Evolutionary conservation across 1,140 invertebrate species (phyloP), one percentile per base, ranked within the genome.

Genomic region (Pollicipes pollicipes): DNA sequence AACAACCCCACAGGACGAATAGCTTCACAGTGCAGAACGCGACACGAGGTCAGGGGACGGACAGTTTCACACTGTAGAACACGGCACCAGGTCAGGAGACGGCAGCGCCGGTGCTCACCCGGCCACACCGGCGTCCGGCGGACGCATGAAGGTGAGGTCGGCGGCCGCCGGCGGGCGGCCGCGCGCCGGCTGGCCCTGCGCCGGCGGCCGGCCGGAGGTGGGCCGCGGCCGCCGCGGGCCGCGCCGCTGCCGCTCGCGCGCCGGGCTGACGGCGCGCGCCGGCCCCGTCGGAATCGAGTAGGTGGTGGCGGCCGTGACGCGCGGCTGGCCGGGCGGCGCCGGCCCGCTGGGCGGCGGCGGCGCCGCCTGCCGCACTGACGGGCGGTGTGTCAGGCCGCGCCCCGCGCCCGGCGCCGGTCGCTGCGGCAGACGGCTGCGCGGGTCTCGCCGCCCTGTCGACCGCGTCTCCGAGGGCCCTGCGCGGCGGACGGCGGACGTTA

Each of bases 281-380:
- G 35, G 26, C 28, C 30, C 68, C 66, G n/a, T 69, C 21, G 32
- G 37, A n/a, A 45, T 66, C 8, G 24, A 13, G 29, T 64, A 70
- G 29, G 31, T 71, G 72, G 63, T 45, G 16, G 32, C n/a, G 66
- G 31, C 63, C 4, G 27, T n/a, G 64, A 82, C 76, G 16, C 72
- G 73, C 4, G 82, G 80, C 68, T 83, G 82, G 73, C 83, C 81
- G 0, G 81, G 78, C 30, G 83, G 83, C 3, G 83, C 80, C 27
- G 83, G 83, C n/a, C 82, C 81, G 0, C 79, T 78, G 0, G 83
- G 82, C 26, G 83, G 83, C 8, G 83, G 83, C 31, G 83, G 82
- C 64, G 82, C 6, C 17, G 24, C 45, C 45, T 58, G 45, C 10
- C 45, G 71, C 37, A 71, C 58, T 6, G 66, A 70, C 31, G 68